Base-by-base conservation (phyloP, 2,797 vertebrate species). In the Epinephelus coioides region DNA sequence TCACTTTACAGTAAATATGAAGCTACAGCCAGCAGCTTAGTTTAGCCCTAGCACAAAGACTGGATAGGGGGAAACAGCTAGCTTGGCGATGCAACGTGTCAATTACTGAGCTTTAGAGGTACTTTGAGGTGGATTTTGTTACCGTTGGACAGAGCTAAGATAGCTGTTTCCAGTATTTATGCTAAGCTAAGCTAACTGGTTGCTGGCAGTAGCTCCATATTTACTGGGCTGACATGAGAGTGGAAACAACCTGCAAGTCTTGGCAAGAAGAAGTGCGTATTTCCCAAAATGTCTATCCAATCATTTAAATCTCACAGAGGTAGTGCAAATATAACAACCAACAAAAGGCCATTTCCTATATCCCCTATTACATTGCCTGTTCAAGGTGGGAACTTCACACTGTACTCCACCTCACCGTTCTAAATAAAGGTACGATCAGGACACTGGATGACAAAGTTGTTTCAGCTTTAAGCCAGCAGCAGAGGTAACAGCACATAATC, bases 281-380 rank as follows among this genome's bases (percentile, higher is more conserved):
- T 21, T n/a, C n/a, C 15, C 15, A 13, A 50, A 27, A n/a, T 34
- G 6, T 23, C 3, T 59, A 30, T 8, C 23, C 4, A 12, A 21
- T 63, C 19, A 66, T 76, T 57, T 30, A 4, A 47, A 46, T 68
- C 30, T 64, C 18, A 54, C 18, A 12, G 21, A 21, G 19, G 4
- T 57, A 69, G 51, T n/a, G 19, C 12, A 70, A 44, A 64, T 55
- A 43, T 55, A 23, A 57, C 12, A 46, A 10, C 11, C 54, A 69
- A 61, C n/a, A 54, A 64, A 49, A 30, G 15, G 50, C 12, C 13
- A 34, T 62, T 25, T 30, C n/a, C 11, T 43, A 12, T 43, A 43
- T 3, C 40, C 40, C 3, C 40, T 12, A 2, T 12, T 3, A 43
- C 11, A 43, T 3, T 43, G 9, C 2, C 40, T 3, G 10, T 43